phyloP scores from a whole-genome alignment of 2,113 vertebrate species.

The Aegotheles bennettii region DNA sequence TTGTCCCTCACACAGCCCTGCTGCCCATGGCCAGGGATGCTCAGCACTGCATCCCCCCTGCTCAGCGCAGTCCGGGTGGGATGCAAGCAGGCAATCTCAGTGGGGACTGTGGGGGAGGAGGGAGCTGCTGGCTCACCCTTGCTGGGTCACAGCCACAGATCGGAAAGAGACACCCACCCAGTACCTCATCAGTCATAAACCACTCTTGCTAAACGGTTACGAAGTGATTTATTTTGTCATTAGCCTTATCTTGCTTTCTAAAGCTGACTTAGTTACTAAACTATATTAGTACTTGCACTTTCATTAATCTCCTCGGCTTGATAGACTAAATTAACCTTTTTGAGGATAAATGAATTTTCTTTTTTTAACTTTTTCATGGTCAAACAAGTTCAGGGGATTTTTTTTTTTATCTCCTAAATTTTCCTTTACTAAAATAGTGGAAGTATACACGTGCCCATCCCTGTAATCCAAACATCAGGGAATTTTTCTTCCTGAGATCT shows the following conservation, averaged over 20 bases:
- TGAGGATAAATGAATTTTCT: background rate
- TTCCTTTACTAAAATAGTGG: background rate
- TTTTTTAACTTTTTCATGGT: background rate
- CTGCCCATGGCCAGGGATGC: accelerated
- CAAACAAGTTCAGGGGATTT: background rate
- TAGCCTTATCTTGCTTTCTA: constrained; percentile 41
- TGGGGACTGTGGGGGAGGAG: background rate
- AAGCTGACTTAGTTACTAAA: constrained; percentile 38
- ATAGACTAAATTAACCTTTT: background rate
- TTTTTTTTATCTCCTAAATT: background rate
- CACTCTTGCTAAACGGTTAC: background rate
- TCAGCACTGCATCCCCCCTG: accelerated
- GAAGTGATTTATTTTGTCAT: constrained; percentile 41
- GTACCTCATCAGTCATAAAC: background rate
- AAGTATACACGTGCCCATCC: accelerated
- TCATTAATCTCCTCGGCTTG: background rate
- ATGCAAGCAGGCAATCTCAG: background rate
- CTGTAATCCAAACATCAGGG: background rate
- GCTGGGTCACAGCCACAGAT: background rate
- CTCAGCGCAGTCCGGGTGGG: accelerated
- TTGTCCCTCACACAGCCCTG: background rate
- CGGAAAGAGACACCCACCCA: background rate
- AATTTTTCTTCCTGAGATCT: background rate
- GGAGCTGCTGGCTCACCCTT: background rate
- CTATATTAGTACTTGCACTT: background rate